Conservation (phyloP, 92 coral and sea anemone species). For the Virgularia gustaviana region DNA sequence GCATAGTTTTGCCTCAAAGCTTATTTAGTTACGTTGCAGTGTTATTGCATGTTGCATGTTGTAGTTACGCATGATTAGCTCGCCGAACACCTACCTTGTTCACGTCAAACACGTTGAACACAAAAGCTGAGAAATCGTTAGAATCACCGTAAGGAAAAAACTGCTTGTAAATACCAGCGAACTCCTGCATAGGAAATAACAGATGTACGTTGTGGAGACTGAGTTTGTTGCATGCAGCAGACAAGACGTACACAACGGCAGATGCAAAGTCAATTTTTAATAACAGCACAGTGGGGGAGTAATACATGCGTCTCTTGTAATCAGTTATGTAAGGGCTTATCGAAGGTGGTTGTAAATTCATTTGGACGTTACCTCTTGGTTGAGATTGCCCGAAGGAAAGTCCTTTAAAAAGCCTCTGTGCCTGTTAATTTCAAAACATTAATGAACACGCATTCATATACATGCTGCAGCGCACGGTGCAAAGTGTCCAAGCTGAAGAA, state of each 20-base stretch:
- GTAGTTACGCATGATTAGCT: too few relatives aligned
- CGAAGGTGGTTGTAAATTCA: too few relatives aligned
- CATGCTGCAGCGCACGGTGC: too few relatives aligned
- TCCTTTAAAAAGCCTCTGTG: slow-evolving; percentile 92
- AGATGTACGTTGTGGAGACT: background rate
- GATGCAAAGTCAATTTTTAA: background rate
- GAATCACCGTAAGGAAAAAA: slow-evolving; percentile 96
- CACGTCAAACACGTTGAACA: slow-evolving; percentile 94
- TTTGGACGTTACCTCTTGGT: slow-evolving; percentile 80
- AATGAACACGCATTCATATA: background rate
- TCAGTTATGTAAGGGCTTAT: too few relatives aligned
- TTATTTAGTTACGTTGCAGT: too few relatives aligned
- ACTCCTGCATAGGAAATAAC: slow-evolving; percentile 64
- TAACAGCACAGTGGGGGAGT: too few relatives aligned
- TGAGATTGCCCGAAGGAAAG: slow-evolving; percentile 87
- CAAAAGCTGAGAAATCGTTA: slow-evolving; percentile 90
- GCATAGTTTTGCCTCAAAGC: too few relatives aligned
- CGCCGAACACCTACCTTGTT: slow-evolving; percentile 65
- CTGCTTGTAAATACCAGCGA: slow-evolving; percentile 91
- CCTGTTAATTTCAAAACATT: slow-evolving; percentile 40
- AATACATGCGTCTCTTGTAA: too few relatives aligned
- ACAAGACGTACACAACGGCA: background rate
- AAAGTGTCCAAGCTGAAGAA: too few relatives aligned
- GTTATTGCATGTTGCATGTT: too few relatives aligned
- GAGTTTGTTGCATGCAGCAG: too few relatives aligned